Base-by-base conservation (phyloP, 2,113 vertebrate species). In the Probosciger aterrimus region DNA sequence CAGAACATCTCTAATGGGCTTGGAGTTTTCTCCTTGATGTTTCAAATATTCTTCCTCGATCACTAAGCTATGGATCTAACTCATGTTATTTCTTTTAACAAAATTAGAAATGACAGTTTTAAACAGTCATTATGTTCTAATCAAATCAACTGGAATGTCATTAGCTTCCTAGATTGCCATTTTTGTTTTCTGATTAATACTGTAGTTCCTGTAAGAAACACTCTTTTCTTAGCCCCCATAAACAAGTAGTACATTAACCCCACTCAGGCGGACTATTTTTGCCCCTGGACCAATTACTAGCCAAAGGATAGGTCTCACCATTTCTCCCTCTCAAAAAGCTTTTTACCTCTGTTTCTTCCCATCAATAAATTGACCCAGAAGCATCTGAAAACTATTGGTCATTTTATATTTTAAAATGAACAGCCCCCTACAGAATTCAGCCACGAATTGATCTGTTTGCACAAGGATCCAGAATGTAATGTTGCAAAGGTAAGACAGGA, bases 41-140 rank as follows among this genome's bases (percentile, higher is more conserved):
- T 78, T 83, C 87, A 74, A 68, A 73, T 83, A 69, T 35, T 90
- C 75, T 82, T 92, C 59, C 69, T 63, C 80, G 43, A 87, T 95
- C 82, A 62, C 94, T 62, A 81, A 78, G 49, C 75, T 90, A 94
- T 68, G 85, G 81, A 83, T 90, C 81, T 82, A 94, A 88, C 50
- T 86, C 15, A 0, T 65, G 73, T 92, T 95, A 96, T 93, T 95
- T 96, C 95, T 79, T 83, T 39, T 93, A 95, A 94, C 83, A 91
- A 80, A 96, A 97, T 97, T 88, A 96, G 87, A 96, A 95, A 91
- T 94, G 93, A 93, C 96, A 95, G 91, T 62, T 95, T 95, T 95
- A 96, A 96, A 90, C 68, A 92, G 96, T 95, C 83, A 84, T 95
- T 91, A 91, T 86, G 91, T 69, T 93, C 90, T 93, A 97, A 97